Conservation (phyloP, 2,797 vertebrate genomes). For the Alauda arvensis region DNA sequence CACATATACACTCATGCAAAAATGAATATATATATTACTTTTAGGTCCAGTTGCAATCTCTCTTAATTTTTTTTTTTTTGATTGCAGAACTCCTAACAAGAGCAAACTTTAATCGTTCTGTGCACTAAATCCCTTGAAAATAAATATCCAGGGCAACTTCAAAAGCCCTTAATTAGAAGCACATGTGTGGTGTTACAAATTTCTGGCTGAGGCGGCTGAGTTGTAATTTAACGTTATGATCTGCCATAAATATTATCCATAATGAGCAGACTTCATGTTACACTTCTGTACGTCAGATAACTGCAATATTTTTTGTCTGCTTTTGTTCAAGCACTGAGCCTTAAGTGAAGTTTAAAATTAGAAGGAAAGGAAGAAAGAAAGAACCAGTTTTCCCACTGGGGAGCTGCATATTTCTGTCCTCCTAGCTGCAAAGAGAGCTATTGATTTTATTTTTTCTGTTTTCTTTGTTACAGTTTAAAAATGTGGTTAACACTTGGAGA, state of each 20-base stretch:
- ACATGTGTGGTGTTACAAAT: conserved; percentile 72
- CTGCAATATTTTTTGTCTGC: conserved; percentile 53
- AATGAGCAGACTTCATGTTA: conserved; percentile 72
- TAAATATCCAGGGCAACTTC: conserved; percentile 77
- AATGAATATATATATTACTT: conserved; percentile 38
- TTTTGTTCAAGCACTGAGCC: conserved; percentile 63
- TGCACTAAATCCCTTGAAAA: conserved; percentile 75
- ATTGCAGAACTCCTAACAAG: conserved; percentile 70
- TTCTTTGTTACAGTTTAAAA: conserved; percentile 19
- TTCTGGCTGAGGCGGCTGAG: conserved; percentile 65
- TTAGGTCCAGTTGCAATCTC: conserved; percentile 46
- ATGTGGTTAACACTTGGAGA: neutral
- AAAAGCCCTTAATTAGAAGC: conserved; percentile 79
- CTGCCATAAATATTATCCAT: conserved; percentile 76
- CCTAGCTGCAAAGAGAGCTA: neutral
- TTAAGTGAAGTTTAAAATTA: conserved; percentile 46
- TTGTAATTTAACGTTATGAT: conserved; percentile 80
- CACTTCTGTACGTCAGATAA: conserved; percentile 70
- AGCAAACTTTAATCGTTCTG: conserved; percentile 74
- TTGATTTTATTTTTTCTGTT: conserved; percentile 21
- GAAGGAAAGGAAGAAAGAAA: conserved; percentile 1
- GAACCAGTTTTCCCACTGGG: neutral
- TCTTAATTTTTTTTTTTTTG: neutral
- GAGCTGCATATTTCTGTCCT: neutral
- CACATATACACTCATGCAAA: neutral